Base-by-base conservation (phyloP, 2,888 invertebrate species). In the Drosophila birchii region DNA sequence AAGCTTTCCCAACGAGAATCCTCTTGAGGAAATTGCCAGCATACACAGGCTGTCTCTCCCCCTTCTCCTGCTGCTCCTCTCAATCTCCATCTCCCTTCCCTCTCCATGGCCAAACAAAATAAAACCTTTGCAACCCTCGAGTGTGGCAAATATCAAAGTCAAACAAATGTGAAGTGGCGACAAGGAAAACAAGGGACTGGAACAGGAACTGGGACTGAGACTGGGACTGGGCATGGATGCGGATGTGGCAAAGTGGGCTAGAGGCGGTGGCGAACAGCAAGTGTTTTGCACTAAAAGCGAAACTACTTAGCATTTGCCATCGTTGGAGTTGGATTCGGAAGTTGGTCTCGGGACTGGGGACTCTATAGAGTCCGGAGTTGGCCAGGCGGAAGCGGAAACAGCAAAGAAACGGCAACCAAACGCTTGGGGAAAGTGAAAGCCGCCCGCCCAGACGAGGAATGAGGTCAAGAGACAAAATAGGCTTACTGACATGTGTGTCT, bases 401-500 rank as follows among this genome's bases (percentile, higher is more conserved):
- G 64, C 55, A 67, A 34, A 57, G 47, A 47, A 57, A 34, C n/a
- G 23, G 41, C 16, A 36, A 12, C 14, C 56, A 51, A 20, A 51
- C 43, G 26, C 26, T 11, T 36, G 7, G 7, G 36, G 32, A 49
- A 54, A 70, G 75, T 51, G 77, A 76, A 76, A 76, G 75, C n/a
- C n/a, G n/a, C n/a, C n/a, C n/a, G n/a, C 57, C 62, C 53, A 62
- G 73, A 61, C 57, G 39, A 56, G 73, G 70, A 84, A 82, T 86
- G 88, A 88, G 83, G 83, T 83, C 82, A 83, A 85, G 86, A 86
- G 83, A 84, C 88, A 82, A 76, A 88, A 88, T 82, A 82, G 86
- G 88, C 83, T 86, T 86, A 83, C 88, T 70, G 63, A 68, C 67
- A 68, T 68, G 69, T 69, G 69, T 49, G 55, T 68, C 39, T 69